Evolutionary conservation across 2,113 vertebrate genomes (phyloP).

Genomic region (Shinisaurus crocodilurus): DNA sequence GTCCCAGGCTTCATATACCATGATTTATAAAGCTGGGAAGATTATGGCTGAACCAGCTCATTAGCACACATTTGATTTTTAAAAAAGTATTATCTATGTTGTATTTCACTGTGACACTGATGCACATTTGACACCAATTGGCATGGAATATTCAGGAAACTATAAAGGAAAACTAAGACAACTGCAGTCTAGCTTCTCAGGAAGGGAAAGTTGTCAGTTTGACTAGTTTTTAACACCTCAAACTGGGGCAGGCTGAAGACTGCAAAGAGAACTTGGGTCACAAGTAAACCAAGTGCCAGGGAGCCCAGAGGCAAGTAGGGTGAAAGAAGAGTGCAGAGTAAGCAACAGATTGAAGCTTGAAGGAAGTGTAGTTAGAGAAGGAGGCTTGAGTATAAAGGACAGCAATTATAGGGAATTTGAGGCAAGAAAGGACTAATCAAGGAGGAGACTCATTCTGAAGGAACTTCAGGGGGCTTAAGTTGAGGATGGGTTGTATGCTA

Average conservation of each 20-base stretch:
- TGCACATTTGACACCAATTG: background rate
- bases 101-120: background rate
- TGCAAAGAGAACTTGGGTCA: background rate
- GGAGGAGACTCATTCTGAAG: background rate
- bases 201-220: background rate
- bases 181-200: background rate
- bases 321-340: background rate
- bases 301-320: background rate
- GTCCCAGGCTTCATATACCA: background rate
- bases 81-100: background rate
- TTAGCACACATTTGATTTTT: background rate
- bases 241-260: background rate
- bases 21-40: background rate
- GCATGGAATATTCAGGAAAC: background rate
- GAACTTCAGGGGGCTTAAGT: background rate
- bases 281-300: background rate
- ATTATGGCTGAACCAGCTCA: background rate
- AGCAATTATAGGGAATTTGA: background rate
- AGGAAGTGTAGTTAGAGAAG: background rate
- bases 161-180: background rate
- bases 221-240: background rate
- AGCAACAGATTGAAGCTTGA: background rate
- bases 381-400: too few relatives aligned
- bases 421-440: background rate
- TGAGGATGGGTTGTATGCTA: background rate